Conservation (phyloP, 2,797 vertebrate genomes). For the Toxotes lorentzi region DNA sequence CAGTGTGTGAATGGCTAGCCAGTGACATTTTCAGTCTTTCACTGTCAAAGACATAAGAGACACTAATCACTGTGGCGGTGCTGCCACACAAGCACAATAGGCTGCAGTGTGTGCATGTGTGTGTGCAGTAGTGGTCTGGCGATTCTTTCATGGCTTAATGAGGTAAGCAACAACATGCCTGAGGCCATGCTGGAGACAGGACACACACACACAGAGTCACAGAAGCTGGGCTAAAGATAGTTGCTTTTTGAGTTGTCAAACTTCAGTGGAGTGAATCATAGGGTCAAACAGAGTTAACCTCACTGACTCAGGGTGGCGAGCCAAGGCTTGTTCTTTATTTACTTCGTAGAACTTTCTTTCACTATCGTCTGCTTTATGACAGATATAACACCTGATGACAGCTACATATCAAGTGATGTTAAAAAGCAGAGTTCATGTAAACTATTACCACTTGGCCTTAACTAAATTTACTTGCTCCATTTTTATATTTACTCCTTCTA, state of each 20-base stretch:
- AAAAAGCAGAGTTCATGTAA: not conserved
- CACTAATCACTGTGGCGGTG: slow-evolving; percentile 59
- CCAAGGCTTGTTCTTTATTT: slow-evolving; percentile 21
- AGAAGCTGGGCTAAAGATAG: slow-evolving; percentile 75
- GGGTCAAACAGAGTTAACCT: slow-evolving; percentile 75
- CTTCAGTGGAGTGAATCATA: slow-evolving; percentile 63
- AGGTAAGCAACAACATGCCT: slow-evolving; percentile 83
- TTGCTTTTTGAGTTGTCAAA: slow-evolving; percentile 67
- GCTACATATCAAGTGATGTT: not conserved
- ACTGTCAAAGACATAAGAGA: slow-evolving; percentile 61
- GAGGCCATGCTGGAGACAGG: slow-evolving; percentile 74
- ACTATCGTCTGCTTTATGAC: not conserved
- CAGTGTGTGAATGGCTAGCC: slow-evolving; percentile 57
- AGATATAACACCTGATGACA: not conserved
- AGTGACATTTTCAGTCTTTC: slow-evolving; percentile 65
- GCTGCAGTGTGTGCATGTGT: slow-evolving; percentile 61
- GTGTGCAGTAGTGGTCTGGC: slow-evolving; percentile 75
- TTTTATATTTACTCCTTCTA: not conserved
- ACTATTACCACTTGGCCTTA: not conserved
- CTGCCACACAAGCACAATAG: slow-evolving; percentile 68
- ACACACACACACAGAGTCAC: slow-evolving; percentile 55
- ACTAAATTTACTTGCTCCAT: not conserved
- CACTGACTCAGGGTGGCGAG: slow-evolving; percentile 30
- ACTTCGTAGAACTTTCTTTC: not conserved
- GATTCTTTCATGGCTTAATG: slow-evolving; percentile 79